Percentiles rank a stretch among this genome's conserved stretches.
Evolutionary conservation across 2,113 vertebrate genomes (phyloP).

Genomic region (Marcusenius ussheri): DNA sequence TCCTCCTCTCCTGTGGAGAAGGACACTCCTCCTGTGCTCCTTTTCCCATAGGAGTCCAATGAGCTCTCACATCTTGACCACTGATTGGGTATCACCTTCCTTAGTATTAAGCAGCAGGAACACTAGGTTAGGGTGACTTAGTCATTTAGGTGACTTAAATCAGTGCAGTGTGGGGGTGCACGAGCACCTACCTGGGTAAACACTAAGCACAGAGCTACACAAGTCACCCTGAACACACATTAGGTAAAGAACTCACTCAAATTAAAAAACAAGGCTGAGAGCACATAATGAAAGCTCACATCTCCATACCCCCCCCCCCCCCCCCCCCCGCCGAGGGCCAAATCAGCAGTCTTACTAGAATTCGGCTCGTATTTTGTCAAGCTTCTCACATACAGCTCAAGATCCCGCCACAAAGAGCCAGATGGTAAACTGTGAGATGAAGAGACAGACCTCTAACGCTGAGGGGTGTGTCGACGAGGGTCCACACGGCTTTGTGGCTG

Average conservation of each 20-base stretch:
- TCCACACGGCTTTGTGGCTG: not conserved
- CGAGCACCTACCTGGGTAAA: not conserved
- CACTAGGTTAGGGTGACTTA: not conserved
- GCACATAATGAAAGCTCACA: not conserved
- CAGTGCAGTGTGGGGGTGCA: not conserved
- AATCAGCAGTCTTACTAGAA: not conserved
- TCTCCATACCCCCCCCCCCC: not conserved
- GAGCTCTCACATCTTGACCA: not conserved
- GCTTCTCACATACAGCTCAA: not conserved
- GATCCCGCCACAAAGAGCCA: not conserved
- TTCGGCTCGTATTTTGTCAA: not conserved
- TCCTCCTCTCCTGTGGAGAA: not conserved
- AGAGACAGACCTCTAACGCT: not conserved
- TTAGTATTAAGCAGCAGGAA: not conserved
- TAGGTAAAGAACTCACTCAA: not conserved
- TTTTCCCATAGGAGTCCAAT: not conserved
- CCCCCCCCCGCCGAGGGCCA: not conserved
- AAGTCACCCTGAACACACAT: not conserved
- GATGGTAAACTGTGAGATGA: not conserved
- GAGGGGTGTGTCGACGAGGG: not conserved
- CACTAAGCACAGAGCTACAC: not conserved
- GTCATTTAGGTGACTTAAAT: not conserved
- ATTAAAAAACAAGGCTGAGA: not conserved
- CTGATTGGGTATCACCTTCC: not conserved
- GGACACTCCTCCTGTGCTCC: not conserved